Conservation (phyloP, 2,797 vertebrate species). For the Graptemys geographica region DNA sequence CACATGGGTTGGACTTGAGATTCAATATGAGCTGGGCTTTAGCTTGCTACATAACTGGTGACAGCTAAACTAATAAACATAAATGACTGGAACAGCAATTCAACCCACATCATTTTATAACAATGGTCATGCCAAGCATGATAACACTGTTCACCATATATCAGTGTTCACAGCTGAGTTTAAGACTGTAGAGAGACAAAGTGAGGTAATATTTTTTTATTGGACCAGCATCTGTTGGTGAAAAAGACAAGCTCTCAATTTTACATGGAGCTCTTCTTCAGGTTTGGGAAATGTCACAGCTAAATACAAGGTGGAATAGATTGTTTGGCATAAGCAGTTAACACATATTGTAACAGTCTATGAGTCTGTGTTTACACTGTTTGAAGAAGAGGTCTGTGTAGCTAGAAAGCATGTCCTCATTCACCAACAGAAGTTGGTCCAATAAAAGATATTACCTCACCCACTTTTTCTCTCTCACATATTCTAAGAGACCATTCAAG, state of each 20-base stretch:
- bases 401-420: background rate
- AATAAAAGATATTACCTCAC: background rate
- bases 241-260: background rate
- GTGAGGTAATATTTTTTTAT: background rate
- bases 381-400: background rate
- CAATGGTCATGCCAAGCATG: background rate
- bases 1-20: too few species aligned
- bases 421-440: background rate
- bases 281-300: background rate
- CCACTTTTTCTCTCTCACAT: background rate
- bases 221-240: background rate
- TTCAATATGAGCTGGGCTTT: too few species aligned
- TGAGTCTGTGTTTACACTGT: background rate
- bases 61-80: too few species aligned
- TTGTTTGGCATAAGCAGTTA: background rate
- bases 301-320: background rate
- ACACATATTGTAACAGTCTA: background rate
- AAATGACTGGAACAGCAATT: too few species aligned
- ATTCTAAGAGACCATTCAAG: background rate
- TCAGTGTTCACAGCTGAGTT: background rate
- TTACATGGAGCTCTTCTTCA: background rate
- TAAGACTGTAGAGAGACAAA: background rate
- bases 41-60: too few species aligned
- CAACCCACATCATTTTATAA: background rate
- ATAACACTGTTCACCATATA: background rate